phyloP scores from a whole-genome alignment of 2,797 vertebrate genomes.

The Lacerta agilis region DNA sequence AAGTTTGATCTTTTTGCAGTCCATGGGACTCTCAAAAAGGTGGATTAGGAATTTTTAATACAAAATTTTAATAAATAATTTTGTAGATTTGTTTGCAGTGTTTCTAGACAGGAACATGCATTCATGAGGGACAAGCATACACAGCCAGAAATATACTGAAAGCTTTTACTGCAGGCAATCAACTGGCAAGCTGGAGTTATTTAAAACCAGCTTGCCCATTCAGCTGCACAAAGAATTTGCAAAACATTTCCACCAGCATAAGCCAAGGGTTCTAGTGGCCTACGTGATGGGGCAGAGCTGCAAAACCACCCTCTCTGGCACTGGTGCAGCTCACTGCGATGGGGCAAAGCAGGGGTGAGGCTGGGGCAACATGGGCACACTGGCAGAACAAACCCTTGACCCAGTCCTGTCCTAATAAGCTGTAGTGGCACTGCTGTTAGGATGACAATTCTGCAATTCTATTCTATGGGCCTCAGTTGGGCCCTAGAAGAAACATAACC shows the following conservation, averaged over 20 bases:
- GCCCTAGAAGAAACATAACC: neutral
- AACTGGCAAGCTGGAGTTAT: neutral
- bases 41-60: neutral
- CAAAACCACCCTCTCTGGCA: no score
- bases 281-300: neutral
- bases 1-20: no score
- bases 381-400: no score
- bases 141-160: neutral
- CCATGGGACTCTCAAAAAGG: no score
- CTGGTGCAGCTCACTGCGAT: no score
- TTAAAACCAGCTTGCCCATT: neutral
- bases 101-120: neutral
- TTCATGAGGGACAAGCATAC: neutral
- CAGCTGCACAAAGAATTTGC: neutral
- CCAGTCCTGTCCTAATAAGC: no score
- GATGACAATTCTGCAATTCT: no score
- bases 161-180: neutral
- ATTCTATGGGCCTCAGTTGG: no score
- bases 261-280: neutral
- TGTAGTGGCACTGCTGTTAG: no score
- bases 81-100: neutral
- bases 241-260: neutral
- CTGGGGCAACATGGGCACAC: no score
- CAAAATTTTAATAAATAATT: neutral
- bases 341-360: no score